Conservation (phyloP, 2,888 invertebrate genomes). For the Drosophila siamana region DNA sequence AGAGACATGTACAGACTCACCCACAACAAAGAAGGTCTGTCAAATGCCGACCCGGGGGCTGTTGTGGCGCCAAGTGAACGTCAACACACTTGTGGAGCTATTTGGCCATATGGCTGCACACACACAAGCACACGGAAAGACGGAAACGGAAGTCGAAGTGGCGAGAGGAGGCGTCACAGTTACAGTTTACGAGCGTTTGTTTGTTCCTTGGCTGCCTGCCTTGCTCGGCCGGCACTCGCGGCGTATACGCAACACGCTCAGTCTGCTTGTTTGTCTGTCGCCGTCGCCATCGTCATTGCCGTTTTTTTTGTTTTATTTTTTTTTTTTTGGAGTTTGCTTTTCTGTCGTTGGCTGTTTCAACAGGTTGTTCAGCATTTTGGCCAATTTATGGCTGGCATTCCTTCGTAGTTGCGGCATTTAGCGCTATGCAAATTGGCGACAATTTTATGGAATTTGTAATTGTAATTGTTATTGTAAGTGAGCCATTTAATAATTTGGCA, state of each 20-base stretch:
- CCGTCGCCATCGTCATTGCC: background rate
- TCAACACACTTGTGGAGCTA: conserved; percentile 72
- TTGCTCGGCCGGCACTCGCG: conserved; percentile 45
- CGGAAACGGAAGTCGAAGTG: conserved; percentile 15
- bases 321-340: background rate
- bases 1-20: background rate
- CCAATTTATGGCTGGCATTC: conserved; percentile 55
- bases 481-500: background rate
- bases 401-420: background rate
- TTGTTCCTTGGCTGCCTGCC: conserved; percentile 29
- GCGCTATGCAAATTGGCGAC: background rate
- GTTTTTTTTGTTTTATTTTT: background rate
- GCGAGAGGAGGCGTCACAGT: conserved; percentile 25
- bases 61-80: conserved; percentile 42
- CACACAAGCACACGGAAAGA: background rate
- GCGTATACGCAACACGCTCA: conserved; percentile 62
- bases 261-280: conserved; percentile 7
- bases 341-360: conserved; percentile 27
- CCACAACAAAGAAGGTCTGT: conserved; percentile 6
- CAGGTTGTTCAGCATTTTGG: conserved; percentile 61
- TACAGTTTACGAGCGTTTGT: conserved; percentile 23
- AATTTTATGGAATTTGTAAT: conserved; percentile 4
- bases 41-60: background rate
- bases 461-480: background rate
- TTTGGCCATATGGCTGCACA: conserved; percentile 42